Percentiles rank a stretch among this genome's conserved stretches.
Conservation (phyloP, 2,888 invertebrate genomes). For the Lacanobia oleracea region DNA sequence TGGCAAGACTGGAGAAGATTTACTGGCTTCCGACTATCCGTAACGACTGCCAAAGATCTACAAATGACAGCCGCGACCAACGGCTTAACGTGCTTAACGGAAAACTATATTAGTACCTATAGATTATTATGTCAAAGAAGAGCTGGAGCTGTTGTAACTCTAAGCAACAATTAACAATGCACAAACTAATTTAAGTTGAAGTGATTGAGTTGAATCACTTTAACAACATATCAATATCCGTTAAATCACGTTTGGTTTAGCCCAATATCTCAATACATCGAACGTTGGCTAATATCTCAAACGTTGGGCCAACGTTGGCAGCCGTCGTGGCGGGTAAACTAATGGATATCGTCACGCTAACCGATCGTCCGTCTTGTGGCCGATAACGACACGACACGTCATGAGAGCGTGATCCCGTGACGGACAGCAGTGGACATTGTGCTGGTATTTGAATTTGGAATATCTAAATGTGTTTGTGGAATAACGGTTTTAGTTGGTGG, state of each 20-base stretch:
- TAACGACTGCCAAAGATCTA: too few relatives aligned
- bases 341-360: conserved; percentile 73
- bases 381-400: conserved; percentile 54
- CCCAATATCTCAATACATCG: conserved; percentile 72
- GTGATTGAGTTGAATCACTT: too few relatives aligned
- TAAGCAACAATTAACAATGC: background rate
- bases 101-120: too few relatives aligned
- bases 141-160: background rate
- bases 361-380: conserved; percentile 60
- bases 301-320: conserved; percentile 56
- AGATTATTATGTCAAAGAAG: background rate
- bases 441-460: conserved; percentile 35
- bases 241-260: conserved; percentile 67
- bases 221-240: conserved; percentile 59
- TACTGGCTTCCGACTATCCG: too few relatives aligned
- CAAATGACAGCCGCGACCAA: too few relatives aligned
- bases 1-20: too few relatives aligned
- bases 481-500: background rate
- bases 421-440: conserved; percentile 58
- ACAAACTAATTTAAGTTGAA: conserved; percentile 38
- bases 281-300: conserved; percentile 69
- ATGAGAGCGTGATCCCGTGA: conserved; percentile 31
- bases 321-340: conserved; percentile 55
- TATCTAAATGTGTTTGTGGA: conserved; percentile 24
- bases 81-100: too few relatives aligned